These are phyloP conservation scores for Lacanobia wlatinum DNA, from an alignment of 2,888 invertebrate species.

Conservation along the genomic window DNA sequence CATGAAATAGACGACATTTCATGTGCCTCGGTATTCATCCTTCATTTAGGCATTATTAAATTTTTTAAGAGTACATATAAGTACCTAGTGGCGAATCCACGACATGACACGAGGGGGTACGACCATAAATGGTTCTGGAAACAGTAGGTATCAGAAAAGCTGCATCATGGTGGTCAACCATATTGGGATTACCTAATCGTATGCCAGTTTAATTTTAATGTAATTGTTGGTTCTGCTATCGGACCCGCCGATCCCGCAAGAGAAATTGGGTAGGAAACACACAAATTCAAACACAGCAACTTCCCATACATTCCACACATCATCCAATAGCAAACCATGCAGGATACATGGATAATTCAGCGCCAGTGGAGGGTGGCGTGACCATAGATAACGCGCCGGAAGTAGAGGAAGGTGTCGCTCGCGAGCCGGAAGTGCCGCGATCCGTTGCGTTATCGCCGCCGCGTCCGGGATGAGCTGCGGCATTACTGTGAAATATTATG, in stretches of 20 bases:
- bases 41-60: not conserved
- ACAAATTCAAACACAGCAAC: constrained; percentile 11
- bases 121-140: too few relatives aligned
- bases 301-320: constrained; percentile 26
- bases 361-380: constrained; percentile 59
- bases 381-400: constrained; percentile 73
- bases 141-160: too few relatives aligned
- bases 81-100: too few relatives aligned
- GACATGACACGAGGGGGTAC: too few relatives aligned
- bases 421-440: constrained; percentile 71
- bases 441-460: constrained; percentile 74
- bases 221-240: not conserved
- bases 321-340: constrained; percentile 34
- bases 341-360: constrained; percentile 63
- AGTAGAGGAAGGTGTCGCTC: constrained; percentile 74
- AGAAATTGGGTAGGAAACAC: constrained; percentile 5
- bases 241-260: not conserved
- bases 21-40: constrained; percentile 1
- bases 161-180: too few relatives aligned
- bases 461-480: constrained; percentile 59
- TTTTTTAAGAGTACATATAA: too few relatives aligned
- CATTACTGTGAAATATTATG: constrained; percentile 57
- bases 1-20: constrained; percentile 8
- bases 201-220: too few relatives aligned
- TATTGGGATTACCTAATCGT: too few relatives aligned